Percentiles rank a stretch among this genome's conserved stretches.
Evolutionary conservation across 2,888 invertebrate species (phyloP).

Genomic region (Empis livida): DNA sequence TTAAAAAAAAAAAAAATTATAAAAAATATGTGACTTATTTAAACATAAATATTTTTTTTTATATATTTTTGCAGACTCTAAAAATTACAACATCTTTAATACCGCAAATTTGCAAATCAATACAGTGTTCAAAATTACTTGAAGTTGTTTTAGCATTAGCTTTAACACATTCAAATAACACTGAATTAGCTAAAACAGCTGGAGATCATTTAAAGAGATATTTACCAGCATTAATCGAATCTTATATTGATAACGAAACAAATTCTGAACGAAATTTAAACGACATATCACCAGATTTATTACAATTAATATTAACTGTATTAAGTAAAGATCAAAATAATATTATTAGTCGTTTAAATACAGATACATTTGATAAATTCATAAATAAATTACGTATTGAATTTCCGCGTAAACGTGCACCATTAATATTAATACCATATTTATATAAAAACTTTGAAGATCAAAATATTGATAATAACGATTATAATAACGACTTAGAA

Average conservation of each 20-base stretch:
- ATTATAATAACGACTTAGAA: background rate
- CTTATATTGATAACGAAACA: constrained; percentile 70
- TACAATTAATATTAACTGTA: constrained; percentile 64
- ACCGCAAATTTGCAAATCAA: constrained; percentile 69
- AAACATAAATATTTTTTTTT: background rate
- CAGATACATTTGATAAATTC: constrained; percentile 67
- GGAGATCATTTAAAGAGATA: constrained; percentile 67
- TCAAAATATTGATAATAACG: background rate
- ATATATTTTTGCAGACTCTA: constrained; percentile 47
- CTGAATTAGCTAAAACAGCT: constrained; percentile 61
- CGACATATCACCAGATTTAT: constrained; percentile 80
- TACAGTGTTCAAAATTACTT: constrained; percentile 76
- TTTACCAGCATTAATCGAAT: constrained; percentile 72
- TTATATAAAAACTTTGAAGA: constrained; percentile 42
- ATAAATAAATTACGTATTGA: constrained; percentile 69
- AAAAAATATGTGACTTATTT: too few species aligned
- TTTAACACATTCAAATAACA: constrained; percentile 64
- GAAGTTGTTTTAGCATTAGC: constrained; percentile 85
- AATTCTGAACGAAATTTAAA: constrained; percentile 71
- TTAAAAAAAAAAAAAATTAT: too few species aligned
- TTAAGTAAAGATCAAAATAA: constrained; percentile 35
- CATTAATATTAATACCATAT: constrained; percentile 78
- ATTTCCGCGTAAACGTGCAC: constrained; percentile 78
- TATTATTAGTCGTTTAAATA: constrained; percentile 43
- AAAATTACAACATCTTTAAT: constrained; percentile 70